phyloP scores from a whole-genome alignment of 2,113 vertebrate species.

The Cryptomyrus ogoouensis region DNA sequence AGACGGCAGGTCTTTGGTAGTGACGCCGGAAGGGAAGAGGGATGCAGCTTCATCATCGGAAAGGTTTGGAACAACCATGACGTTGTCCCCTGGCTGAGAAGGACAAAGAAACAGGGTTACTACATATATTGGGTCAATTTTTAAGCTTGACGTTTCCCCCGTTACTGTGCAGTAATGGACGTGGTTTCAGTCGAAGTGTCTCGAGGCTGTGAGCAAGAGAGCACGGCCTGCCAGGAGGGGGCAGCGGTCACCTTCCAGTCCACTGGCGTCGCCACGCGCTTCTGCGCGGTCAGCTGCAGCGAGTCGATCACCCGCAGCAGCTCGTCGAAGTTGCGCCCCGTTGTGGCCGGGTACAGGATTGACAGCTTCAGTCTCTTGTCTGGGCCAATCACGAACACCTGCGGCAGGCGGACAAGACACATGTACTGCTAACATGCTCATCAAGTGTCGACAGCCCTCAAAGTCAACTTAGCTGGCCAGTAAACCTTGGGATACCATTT shows the following conservation, averaged over 20 bases:
- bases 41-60: slow-evolving; percentile 75
- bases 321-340: slow-evolving; percentile 92
- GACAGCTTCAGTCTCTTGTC: slow-evolving; percentile 96
- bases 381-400: slow-evolving; percentile 92
- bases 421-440: no score
- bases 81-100: slow-evolving; percentile 72
- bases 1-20: slow-evolving; percentile 81
- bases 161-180: background rate
- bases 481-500: background rate
- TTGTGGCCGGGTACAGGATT: slow-evolving; percentile 93
- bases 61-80: slow-evolving; percentile 87
- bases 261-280: slow-evolving; percentile 89
- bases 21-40: slow-evolving; percentile 80
- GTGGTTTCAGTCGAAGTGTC: background rate
- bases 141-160: background rate
- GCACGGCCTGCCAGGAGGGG: background rate
- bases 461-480: background rate
- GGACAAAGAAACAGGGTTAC: background rate
- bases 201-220: background rate
- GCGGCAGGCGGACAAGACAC: background rate
- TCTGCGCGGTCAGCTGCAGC: slow-evolving; percentile 83
- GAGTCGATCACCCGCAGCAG: slow-evolving; percentile 86
- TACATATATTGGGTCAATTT: background rate
- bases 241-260: slow-evolving; percentile 83
- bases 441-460: background rate